Base-by-base conservation (phyloP, 2,888 invertebrate species). In the Tiliacea citrago region DNA sequence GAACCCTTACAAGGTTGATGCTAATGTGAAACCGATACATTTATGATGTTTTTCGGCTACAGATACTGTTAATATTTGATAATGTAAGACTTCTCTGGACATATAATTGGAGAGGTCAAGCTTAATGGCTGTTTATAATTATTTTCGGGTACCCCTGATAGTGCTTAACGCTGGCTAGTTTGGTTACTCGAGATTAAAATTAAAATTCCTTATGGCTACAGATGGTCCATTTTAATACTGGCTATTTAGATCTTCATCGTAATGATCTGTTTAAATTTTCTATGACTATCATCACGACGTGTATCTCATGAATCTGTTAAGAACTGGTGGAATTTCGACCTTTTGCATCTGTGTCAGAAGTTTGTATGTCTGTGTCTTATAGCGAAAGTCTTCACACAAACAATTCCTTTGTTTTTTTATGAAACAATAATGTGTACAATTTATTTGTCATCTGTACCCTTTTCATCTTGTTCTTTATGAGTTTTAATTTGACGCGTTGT, bases 21-120 rank as follows among this genome's bases (percentile, higher is more conserved):
- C 81, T 86, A 89, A 88, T 87, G 82, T 85, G 86, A 88, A 87
- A 88, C 86, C 83, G 87, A 91, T 91, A 89, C 82, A 79, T 80
- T 75, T 68, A 80, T 75, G 70, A 81, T 55, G 65, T 66, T 79
- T 82, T 79, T 75, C 77, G 69, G 74, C 61, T 75, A 75, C 49
- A 57, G 49, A 77, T 71, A 73, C 66, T 45, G 74, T 73, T 77
- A 79, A 79, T 79, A 72, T 83, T 76, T 76, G 65, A 65, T 63
- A 68, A 70, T 75, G 45, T 81, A 69, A 66, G 70, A 69, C 68
- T 69, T 72, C 78, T 49, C 42, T 58, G 24, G 69, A 65, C 60
- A 62, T 53, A 57, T 47, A 57, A 53, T 69, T 57, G 47, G 66
- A 55, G 42, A 69, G 49, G 62, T 73, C 60, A 73, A 18, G 29